These are phyloP conservation scores for Epiblema foenella DNA, from an alignment of 2,888 invertebrate genomes.

Conservation along the genomic window DNA sequence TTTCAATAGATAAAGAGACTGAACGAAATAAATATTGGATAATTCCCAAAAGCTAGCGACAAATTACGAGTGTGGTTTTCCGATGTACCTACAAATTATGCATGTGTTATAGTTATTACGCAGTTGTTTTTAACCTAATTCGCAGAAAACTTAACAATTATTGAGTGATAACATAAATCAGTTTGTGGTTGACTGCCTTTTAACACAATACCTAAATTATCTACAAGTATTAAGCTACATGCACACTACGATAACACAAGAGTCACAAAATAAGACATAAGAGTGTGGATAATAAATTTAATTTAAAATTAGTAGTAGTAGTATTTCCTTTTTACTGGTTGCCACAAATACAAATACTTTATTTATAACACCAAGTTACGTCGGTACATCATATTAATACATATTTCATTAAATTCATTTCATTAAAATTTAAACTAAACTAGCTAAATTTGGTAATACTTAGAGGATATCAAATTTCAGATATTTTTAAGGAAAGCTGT, in stretches of 20 bases:
- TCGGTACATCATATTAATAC: too few species aligned
- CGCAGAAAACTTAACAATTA: slow-evolving; percentile 7
- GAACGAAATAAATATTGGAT: not conserved
- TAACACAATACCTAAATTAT: not conserved
- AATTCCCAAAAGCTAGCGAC: not conserved
- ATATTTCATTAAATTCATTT: too few species aligned
- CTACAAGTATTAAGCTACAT: not conserved
- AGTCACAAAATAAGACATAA: too few species aligned
- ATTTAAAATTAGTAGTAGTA: too few species aligned
- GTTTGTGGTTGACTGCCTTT: not conserved
- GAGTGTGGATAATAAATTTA: too few species aligned
- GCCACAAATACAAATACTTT: too few species aligned
- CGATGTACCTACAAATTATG: not conserved
- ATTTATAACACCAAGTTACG: too few species aligned
- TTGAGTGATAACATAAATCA: not conserved
- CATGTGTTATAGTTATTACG: not conserved
- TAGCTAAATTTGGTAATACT: too few species aligned
- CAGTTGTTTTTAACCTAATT: slow-evolving; percentile 13
- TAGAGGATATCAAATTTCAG: too few species aligned
- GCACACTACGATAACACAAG: not conserved
- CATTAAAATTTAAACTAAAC: too few species aligned
- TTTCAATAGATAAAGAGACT: slow-evolving; percentile 5
- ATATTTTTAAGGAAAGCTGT: too few species aligned
- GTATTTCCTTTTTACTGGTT: too few species aligned
- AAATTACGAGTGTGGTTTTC: slow-evolving; percentile 8